Conservation (phyloP, 2,797 vertebrate species). For the Aldrovandia affinis region DNA sequence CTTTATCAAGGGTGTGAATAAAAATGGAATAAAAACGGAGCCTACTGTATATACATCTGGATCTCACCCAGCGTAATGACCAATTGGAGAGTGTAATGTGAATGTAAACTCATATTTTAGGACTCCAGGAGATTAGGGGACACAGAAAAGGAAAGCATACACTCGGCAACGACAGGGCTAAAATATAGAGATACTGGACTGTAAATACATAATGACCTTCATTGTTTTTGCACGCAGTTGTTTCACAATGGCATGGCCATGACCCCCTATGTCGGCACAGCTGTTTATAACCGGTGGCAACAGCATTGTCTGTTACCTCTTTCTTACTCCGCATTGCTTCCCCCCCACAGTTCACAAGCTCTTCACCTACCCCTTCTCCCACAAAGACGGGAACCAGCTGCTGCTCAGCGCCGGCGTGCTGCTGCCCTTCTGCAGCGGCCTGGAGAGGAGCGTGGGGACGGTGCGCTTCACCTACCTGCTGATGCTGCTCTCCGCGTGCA, state of each 20-base stretch:
- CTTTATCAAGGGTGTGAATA: no score
- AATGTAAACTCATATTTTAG: not conserved
- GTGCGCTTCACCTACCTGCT: slow-evolving; percentile 49
- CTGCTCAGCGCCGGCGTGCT: slow-evolving; percentile 38
- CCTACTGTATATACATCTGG: no score
- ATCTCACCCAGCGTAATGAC: not conserved
- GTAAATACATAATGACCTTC: not conserved
- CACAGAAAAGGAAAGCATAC: not conserved
- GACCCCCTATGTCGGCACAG: not conserved
- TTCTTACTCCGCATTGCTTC: not conserved
- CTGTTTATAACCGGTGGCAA: not conserved
- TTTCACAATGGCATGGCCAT: not conserved
- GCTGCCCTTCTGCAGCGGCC: slow-evolving; percentile 41
- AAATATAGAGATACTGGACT: not conserved
- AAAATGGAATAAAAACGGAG: no score
- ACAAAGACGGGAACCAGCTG: slow-evolving; percentile 40
- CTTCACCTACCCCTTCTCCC: slow-evolving; percentile 55
- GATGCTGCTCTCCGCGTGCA: slow-evolving; percentile 36
- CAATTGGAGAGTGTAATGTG: no score
- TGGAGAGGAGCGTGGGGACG: slow-evolving; percentile 55
- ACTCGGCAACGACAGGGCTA: not conserved
- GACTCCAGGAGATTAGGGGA: not conserved
- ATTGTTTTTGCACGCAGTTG: not conserved
- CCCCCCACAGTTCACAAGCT: slow-evolving; percentile 53
- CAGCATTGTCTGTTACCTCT: not conserved